Percentiles rank a stretch among this genome's conserved stretches.
These are phyloP conservation scores for Pyrocoelia pectoralis DNA, from an alignment of 2,888 invertebrate species.

Conservation along the genomic window DNA sequence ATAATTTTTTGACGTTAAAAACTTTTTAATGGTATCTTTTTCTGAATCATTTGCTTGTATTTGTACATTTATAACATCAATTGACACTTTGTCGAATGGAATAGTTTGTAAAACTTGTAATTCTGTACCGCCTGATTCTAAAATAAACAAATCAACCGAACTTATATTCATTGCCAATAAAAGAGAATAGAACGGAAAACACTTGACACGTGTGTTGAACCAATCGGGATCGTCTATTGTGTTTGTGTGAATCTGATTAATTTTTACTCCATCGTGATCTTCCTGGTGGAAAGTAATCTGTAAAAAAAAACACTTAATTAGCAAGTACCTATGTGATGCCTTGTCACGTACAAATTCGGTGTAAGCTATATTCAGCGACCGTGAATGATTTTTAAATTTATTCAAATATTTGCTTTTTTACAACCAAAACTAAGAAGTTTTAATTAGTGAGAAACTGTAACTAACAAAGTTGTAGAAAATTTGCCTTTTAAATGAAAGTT, in stretches of 20 bases:
- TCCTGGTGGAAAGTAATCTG: conserved; percentile 63
- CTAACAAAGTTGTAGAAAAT: too few relatives aligned
- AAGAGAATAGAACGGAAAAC: conserved; percentile 84
- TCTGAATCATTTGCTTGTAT: conserved; percentile 51
- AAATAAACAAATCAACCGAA: conserved; percentile 73
- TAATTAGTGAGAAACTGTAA: too few relatives aligned
- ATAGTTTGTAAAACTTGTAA: conserved; percentile 66
- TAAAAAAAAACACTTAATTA: neutral
- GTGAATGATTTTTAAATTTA: too few relatives aligned
- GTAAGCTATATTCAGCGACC: too few relatives aligned
- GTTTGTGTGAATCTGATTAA: conserved; percentile 63
- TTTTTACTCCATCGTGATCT: conserved; percentile 60
- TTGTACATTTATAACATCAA: conserved; percentile 60
- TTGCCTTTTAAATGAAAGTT: too few relatives aligned
- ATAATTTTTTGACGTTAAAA: conserved; percentile 56
- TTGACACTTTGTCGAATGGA: conserved; percentile 63
- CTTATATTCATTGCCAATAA: conserved; percentile 79
- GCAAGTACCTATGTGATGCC: too few relatives aligned
- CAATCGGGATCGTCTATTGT: conserved; percentile 65
- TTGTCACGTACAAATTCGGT: too few relatives aligned
- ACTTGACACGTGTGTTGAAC: conserved; percentile 79
- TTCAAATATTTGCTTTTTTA: too few relatives aligned
- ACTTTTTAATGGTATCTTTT: conserved; percentile 55
- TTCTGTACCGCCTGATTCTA: conserved; percentile 67
- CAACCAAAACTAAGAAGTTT: too few relatives aligned